A percentile compares a stretch with the other conserved stretches of the same genome.
Evolutionary conservation across 2,797 vertebrate species (phyloP).

Genomic region (Philypnodon macrostomus): DNA sequence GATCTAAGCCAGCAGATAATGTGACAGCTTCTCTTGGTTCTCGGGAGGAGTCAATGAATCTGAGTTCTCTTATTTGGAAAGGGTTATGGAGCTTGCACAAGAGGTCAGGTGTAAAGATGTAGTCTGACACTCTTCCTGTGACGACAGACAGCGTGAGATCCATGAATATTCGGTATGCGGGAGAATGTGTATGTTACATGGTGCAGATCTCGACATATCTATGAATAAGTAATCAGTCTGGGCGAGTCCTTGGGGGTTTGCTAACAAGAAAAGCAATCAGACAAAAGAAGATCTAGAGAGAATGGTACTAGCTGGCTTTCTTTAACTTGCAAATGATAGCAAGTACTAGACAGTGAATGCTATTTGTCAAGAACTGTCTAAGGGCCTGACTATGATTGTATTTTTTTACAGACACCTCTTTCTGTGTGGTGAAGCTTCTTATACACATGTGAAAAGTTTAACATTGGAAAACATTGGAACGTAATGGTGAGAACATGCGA

Average conservation of each 20-base stretch:
- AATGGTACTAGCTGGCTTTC: slow-evolving; percentile 8
- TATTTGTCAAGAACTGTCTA: slow-evolving; percentile 2
- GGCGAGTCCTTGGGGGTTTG: slow-evolving; percentile 45
- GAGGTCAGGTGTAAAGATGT: slow-evolving; percentile 49
- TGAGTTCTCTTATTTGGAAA: slow-evolving; percentile 46
- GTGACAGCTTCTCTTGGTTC: slow-evolving; percentile 55
- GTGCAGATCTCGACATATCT: slow-evolving; percentile 46
- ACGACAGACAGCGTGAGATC: slow-evolving; percentile 1
- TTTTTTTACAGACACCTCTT: too few species aligned
- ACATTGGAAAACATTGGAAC: too few species aligned
- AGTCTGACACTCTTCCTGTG: slow-evolving; percentile 14
- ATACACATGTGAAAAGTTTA: too few species aligned
- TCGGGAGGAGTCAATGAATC: slow-evolving; percentile 52
- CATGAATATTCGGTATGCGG: slow-evolving; percentile 22
- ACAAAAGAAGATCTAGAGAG: slow-evolving; percentile 36
- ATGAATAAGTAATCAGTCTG: slow-evolving; percentile 63
- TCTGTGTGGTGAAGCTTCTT: too few species aligned
- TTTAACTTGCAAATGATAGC: slow-evolving; percentile 32
- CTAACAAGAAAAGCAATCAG: slow-evolving; percentile 63
- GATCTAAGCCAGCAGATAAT: slow-evolving; percentile 63
- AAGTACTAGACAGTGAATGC: slow-evolving; percentile 26
- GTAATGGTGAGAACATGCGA: too few species aligned
- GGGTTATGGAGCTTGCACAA: slow-evolving; percentile 22
- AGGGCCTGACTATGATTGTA: not conserved
- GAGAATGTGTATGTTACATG: slow-evolving; percentile 41